Evolutionary conservation across 1,140 invertebrate species (phyloP).

Genomic region (Mycetomoellerius zeteki): DNA sequence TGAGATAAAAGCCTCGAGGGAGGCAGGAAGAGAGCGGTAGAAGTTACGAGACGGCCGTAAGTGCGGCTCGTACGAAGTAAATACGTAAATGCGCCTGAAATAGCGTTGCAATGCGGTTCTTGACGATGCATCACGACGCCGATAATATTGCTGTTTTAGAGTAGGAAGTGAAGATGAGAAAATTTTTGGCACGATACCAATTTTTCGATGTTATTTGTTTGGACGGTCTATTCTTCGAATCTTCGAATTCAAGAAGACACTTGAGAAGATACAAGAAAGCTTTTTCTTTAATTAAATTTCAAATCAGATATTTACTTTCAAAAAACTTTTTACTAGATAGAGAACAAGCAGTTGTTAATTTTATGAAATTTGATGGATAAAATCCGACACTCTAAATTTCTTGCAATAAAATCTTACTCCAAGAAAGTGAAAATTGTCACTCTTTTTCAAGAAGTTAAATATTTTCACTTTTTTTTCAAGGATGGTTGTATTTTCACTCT

Average conservation of each 20-base stretch:
- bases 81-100: conserved; percentile 27
- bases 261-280: not conserved
- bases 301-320: conserved; percentile 3
- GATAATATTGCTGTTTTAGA: not conserved
- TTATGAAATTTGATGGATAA: not conserved
- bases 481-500: too few species aligned
- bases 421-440: too few species aligned
- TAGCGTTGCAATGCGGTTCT: not conserved
- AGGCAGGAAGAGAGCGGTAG: not conserved
- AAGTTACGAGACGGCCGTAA: conserved; percentile 41
- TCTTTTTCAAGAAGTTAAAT: too few species aligned
- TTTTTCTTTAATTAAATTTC: conserved; percentile 25
- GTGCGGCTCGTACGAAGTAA: conserved; percentile 28
- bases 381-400: not conserved
- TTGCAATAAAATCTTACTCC: too few species aligned
- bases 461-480: too few species aligned
- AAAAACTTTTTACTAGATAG: not conserved
- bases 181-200: conserved; percentile 16
- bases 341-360: not conserved
- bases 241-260: too few species aligned
- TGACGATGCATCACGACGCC: not conserved
- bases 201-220: conserved; percentile 35
- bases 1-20: conserved; percentile 53
- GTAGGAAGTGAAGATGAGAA: not conserved
- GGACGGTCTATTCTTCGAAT: not conserved